Evolutionary conservation across 2,888 invertebrate genomes (phyloP).

Genomic region (Ypsolopha sequella): DNA sequence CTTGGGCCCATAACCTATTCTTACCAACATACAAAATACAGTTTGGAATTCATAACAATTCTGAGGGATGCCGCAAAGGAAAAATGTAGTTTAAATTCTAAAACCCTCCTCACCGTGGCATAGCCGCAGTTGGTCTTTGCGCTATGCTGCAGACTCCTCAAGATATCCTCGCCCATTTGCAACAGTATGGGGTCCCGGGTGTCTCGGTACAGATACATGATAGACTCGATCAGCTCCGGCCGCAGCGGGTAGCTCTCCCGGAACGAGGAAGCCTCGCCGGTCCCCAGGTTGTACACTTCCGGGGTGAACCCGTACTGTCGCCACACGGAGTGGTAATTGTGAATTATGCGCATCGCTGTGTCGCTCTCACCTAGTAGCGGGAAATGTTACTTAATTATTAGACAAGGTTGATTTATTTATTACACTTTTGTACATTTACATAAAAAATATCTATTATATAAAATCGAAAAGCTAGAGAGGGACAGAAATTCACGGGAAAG

Average conservation of each 20-base stretch:
- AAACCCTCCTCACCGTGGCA: constrained; percentile 81
- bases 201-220: constrained; percentile 95
- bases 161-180: constrained; percentile 93
- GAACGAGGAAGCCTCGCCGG: constrained; percentile 85
- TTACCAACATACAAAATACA: too few species aligned
- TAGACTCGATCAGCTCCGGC: constrained; percentile 96
- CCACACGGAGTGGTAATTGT: constrained; percentile 97
- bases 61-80: too few species aligned
- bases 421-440: too few species aligned
- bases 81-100: too few species aligned
- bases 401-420: too few species aligned
- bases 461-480: too few species aligned
- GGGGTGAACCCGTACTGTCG: constrained; percentile 98
- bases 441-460: too few species aligned
- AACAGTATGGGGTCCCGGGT: constrained; percentile 94
- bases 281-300: constrained; percentile 96
- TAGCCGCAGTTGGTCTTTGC: constrained; percentile 96
- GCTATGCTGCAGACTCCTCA: constrained; percentile 93
- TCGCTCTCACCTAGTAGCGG: constrained; percentile 80
- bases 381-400: too few species aligned
- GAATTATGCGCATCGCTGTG: constrained; percentile 91
- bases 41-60: too few species aligned
- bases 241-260: constrained; percentile 93
- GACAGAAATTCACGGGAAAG: too few species aligned
- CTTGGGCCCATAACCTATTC: background rate